Conservation (phyloP, 2,888 invertebrate species). For the Lasiommata megera region DNA sequence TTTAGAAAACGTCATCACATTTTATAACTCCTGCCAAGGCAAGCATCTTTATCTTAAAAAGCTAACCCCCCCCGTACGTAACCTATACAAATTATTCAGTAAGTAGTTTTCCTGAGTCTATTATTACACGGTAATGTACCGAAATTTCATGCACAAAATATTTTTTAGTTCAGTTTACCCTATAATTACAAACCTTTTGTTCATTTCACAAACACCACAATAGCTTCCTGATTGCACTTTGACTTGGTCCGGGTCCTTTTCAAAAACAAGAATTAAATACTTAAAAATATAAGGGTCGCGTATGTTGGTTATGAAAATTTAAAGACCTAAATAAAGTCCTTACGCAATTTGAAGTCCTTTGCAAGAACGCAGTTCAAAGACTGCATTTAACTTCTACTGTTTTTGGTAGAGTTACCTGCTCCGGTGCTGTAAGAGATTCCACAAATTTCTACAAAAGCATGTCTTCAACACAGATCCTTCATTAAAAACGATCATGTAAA, state of each 20-base stretch:
- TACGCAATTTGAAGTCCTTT: conserved; percentile 2
- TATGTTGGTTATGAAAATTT: background rate
- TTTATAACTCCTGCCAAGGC: too few relatives aligned
- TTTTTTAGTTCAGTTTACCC: background rate
- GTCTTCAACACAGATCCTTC: too few relatives aligned
- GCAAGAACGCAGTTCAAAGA: background rate
- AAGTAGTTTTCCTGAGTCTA: too few relatives aligned
- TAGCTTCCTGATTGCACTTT: conserved; percentile 9
- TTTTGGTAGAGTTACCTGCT: background rate
- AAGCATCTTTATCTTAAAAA: too few relatives aligned
- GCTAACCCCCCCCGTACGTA: too few relatives aligned
- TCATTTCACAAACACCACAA: background rate
- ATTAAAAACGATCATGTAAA: too few relatives aligned
- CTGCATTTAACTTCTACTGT: background rate
- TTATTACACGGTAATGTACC: too few relatives aligned
- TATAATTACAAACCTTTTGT: conserved; percentile 1
- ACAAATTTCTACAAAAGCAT: too few relatives aligned
- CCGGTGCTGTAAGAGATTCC: too few relatives aligned
- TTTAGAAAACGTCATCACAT: too few relatives aligned
- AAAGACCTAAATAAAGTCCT: conserved; percentile 14
- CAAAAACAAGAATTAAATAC: conserved; percentile 10
- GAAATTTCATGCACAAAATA: background rate
- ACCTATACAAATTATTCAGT: too few relatives aligned
- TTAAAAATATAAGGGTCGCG: conserved; percentile 3
- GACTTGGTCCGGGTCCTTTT: conserved; percentile 12